These are phyloP conservation scores for Aquatica leii DNA, from an alignment of 2,888 invertebrate genomes.

Conservation along the genomic window DNA sequence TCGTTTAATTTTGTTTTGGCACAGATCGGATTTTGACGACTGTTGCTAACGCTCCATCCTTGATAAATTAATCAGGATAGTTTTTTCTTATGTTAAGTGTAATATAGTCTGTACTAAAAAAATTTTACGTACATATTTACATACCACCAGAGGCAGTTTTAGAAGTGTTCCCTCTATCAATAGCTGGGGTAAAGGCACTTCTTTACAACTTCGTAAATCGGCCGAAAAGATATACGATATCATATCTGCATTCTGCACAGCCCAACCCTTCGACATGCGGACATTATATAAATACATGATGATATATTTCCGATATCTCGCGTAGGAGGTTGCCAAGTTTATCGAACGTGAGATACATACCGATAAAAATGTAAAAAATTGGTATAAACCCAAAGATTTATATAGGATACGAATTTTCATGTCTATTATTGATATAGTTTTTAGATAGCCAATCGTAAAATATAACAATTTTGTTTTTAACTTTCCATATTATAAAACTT, in stretches of 20 bases:
- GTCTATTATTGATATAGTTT: constrained; percentile 21
- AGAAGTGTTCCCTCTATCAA: constrained; percentile 28
- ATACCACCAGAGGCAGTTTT: constrained; percentile 18
- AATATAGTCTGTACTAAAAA: too few relatives aligned
- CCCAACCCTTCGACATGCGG: constrained; percentile 51
- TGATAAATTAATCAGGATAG: too few relatives aligned
- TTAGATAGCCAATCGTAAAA: constrained; percentile 7
- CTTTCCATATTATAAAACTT: too few relatives aligned
- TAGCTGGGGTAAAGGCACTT: constrained; percentile 32
- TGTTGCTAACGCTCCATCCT: too few relatives aligned
- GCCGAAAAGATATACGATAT: constrained; percentile 52
- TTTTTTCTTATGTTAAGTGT: too few relatives aligned
- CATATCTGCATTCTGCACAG: constrained; percentile 53
- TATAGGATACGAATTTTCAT: constrained; percentile 32
- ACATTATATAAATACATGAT: constrained; percentile 55
- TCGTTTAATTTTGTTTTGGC: too few relatives aligned
- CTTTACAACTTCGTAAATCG: constrained; percentile 42
- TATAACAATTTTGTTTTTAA: too few relatives aligned
- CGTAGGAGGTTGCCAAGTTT: constrained; percentile 54
- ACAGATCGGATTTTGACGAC: too few relatives aligned
- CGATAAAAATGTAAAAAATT: constrained; percentile 52
- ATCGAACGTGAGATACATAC: constrained; percentile 55
- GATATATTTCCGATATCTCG: constrained; percentile 53
- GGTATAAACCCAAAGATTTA: constrained; percentile 50
- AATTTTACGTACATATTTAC: background rate